Evolutionary conservation across 2,797 vertebrate genomes (phyloP).

Genomic region (Cuniculus paca): DNA sequence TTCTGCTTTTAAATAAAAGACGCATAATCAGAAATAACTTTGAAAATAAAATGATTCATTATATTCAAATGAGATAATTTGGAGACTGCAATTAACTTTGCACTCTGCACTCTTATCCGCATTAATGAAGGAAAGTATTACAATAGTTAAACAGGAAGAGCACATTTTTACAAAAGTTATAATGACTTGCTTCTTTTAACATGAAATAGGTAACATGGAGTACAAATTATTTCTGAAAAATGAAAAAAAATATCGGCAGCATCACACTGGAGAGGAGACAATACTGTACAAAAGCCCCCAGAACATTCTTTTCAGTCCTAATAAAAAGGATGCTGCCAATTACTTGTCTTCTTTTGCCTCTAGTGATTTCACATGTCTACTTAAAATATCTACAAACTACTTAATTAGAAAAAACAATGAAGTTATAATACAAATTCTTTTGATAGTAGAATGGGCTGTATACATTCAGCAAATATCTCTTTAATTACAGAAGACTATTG

Average conservation of each 20-base stretch:
- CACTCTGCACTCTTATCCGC: neutral
- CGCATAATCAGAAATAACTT: neutral
- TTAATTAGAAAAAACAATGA: constrained; percentile 4
- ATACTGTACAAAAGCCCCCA: neutral
- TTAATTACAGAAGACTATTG: neutral
- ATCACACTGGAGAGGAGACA: neutral
- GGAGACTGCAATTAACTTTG: neutral
- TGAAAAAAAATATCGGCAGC: neutral
- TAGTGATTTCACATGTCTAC: neutral
- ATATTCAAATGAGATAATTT: neutral
- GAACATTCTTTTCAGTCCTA: neutral
- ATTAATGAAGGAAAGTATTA: neutral
- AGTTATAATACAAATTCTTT: neutral
- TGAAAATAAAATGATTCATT: neutral
- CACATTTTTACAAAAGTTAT: neutral
- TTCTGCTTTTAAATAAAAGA: constrained; percentile 18
- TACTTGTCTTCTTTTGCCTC: neutral
- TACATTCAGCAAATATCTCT: neutral
- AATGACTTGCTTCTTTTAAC: neutral
- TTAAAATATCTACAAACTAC: neutral
- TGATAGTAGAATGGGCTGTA: neutral
- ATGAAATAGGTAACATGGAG: neutral
- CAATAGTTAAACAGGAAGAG: neutral
- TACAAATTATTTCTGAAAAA: neutral
- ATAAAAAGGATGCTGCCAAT: neutral